phyloP scores from a whole-genome alignment of 2,888 invertebrate genomes.

The Germaria angustata region DNA sequence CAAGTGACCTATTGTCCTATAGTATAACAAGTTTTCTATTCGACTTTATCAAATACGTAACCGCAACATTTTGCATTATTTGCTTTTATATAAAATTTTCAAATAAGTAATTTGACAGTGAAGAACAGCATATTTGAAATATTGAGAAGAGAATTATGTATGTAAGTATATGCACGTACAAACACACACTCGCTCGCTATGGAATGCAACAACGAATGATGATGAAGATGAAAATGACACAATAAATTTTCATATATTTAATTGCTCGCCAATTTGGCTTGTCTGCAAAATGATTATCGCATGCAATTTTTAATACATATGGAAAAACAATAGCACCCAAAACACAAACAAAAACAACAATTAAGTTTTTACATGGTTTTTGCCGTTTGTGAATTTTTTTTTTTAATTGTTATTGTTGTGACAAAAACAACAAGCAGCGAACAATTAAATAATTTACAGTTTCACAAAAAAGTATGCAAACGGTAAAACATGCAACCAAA shows the following conservation, averaged over 20 bases:
- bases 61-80: too few relatives aligned
- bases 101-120: neutral
- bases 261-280: slow-evolving; percentile 60
- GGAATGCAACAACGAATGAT: slow-evolving; percentile 38
- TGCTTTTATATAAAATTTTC: neutral
- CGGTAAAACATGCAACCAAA: too few relatives aligned
- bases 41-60: too few relatives aligned
- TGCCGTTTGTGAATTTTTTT: neutral
- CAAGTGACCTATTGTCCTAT: too few relatives aligned
- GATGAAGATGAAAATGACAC: slow-evolving; percentile 44
- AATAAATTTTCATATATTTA: slow-evolving; percentile 62
- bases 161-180: too few relatives aligned
- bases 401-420: slow-evolving; percentile 2
- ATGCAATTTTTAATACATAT: slow-evolving; percentile 5
- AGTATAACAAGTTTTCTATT: too few relatives aligned
- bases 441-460: slow-evolving; percentile 28
- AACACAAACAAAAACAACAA: neutral
- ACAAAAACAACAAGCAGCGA: neutral
- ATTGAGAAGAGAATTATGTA: slow-evolving; percentile 9
- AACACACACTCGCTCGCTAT: neutral
- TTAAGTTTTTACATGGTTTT: slow-evolving; percentile 22
- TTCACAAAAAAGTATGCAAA: neutral
- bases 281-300: slow-evolving; percentile 61
- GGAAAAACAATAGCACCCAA: neutral
- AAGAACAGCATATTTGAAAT: slow-evolving; percentile 1